Percentiles rank a stretch among this genome's conserved stretches.
These are phyloP conservation scores for Nematostella vectensis DNA, from an alignment of 92 coral and sea anemone genomes.

Conservation along the genomic window DNA sequence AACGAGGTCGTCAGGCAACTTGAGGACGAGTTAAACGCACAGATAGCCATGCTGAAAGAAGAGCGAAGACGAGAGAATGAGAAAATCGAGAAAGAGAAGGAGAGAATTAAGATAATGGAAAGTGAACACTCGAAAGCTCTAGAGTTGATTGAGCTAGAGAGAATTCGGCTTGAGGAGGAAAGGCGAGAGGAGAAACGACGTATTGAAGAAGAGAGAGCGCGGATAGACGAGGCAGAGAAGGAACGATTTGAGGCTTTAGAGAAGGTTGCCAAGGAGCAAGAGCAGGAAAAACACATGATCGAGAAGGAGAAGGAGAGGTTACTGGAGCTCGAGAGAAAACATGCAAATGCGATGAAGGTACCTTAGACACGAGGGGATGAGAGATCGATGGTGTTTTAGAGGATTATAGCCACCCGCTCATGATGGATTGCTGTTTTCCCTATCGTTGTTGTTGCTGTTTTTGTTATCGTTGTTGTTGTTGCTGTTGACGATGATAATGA, in stretches of 20 bases:
- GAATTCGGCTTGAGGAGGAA: conserved; percentile 77
- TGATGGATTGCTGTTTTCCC: too few relatives aligned
- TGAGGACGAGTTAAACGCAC: conserved; percentile 91
- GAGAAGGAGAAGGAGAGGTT: conserved; percentile 81
- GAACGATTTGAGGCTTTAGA: conserved; percentile 80
- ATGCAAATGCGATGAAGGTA: conserved; percentile 71
- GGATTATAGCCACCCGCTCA: too few relatives aligned
- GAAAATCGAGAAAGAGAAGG: conserved; percentile 77
- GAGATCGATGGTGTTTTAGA: too few relatives aligned
- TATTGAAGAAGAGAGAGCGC: conserved; percentile 72
- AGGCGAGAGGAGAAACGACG: conserved; percentile 66
- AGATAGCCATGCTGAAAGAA: conserved; percentile 83
- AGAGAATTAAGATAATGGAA: conserved; percentile 70
- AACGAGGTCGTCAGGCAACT: conserved; percentile 76
- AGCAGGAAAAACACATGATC: conserved; percentile 70
- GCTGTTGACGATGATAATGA: too few relatives aligned
- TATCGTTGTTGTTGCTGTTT: too few relatives aligned
- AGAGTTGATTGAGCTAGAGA: conserved; percentile 70
- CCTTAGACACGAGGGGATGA: too few relatives aligned
- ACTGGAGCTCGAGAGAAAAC: conserved; percentile 73
- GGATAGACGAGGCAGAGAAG: conserved; percentile 57
- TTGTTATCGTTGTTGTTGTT: too few relatives aligned
- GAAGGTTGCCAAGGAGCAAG: conserved; percentile 86
- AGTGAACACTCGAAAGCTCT: conserved; percentile 73
- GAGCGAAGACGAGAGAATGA: conserved; percentile 73